A percentile compares a stretch with the other conserved stretches of the same genome.
Conservation (phyloP, 2,797 vertebrate species). For the Darevskia mixta region DNA sequence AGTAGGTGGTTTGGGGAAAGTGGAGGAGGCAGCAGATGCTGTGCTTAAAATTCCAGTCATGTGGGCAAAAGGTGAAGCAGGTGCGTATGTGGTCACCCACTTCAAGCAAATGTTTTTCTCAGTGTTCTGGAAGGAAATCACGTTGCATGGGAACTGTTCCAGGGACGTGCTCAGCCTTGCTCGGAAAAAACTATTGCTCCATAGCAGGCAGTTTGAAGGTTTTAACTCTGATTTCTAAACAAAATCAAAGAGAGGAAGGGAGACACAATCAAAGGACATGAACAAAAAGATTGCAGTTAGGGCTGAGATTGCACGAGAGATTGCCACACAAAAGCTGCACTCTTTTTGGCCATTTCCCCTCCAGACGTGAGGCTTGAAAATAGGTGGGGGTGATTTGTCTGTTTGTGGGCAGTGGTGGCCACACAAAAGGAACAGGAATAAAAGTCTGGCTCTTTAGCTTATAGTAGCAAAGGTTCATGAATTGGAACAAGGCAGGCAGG, state of each 20-base stretch:
- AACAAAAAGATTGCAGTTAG: not conserved
- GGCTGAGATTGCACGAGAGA: not conserved
- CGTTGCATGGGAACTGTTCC: not conserved
- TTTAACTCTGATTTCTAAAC: not conserved
- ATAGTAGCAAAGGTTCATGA: not conserved
- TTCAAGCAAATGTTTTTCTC: not conserved
- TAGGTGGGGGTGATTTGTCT: not conserved
- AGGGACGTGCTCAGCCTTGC: not conserved
- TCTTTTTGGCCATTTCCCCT: not conserved
- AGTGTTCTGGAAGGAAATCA: not conserved
- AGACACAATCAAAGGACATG: not conserved
- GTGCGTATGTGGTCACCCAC: not conserved
- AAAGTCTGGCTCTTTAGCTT: no score
- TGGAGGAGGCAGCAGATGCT: not conserved
- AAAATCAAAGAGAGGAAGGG: not conserved
- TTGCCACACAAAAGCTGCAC: not conserved
- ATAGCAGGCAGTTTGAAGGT: not conserved
- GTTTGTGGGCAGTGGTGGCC: not conserved
- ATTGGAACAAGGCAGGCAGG: not conserved
- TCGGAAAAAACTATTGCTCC: not conserved
- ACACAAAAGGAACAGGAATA: not conserved
- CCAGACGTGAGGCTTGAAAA: not conserved
- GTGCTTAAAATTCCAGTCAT: slow-evolving; percentile 23
- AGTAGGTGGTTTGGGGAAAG: not conserved
- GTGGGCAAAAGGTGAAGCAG: not conserved